Evolutionary conservation across 1,140 invertebrate genomes (phyloP).

Genomic region (Caenorhabditis inopinata): DNA sequence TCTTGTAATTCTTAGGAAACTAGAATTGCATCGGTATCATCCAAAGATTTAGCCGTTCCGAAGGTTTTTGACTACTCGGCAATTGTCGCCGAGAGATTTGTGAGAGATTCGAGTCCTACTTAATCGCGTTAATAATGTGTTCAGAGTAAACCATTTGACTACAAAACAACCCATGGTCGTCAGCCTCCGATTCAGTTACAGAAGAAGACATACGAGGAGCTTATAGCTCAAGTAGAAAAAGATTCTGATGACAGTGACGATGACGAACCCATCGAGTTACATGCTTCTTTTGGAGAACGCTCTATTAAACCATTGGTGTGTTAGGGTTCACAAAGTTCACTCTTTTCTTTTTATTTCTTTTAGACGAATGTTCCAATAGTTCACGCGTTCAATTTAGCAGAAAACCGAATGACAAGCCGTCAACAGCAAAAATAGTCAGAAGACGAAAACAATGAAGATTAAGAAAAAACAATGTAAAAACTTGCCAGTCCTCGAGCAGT

Average conservation of each 20-base stretch:
- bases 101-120: background rate
- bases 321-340: background rate
- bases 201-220: background rate
- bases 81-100: background rate
- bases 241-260: background rate
- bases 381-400: constrained; percentile 36
- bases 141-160: constrained; percentile 10
- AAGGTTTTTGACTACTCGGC: background rate
- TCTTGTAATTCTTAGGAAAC: background rate
- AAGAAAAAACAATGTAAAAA: constrained; percentile 68
- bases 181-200: constrained; percentile 19
- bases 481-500: constrained; percentile 94
- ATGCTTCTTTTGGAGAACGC: background rate
- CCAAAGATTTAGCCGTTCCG: background rate
- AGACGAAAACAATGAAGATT: constrained; percentile 70
- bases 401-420: background rate
- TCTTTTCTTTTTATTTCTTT: background rate
- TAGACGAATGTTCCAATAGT: background rate
- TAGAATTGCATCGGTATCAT: background rate
- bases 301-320: background rate
- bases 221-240: background rate
- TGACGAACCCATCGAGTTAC: background rate
- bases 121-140: background rate
- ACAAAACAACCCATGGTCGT: background rate
- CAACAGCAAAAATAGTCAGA: too few relatives aligned